Evolutionary conservation across 2,797 vertebrate species (phyloP).

Genomic region (Catamblyrhynchus diadema): DNA sequence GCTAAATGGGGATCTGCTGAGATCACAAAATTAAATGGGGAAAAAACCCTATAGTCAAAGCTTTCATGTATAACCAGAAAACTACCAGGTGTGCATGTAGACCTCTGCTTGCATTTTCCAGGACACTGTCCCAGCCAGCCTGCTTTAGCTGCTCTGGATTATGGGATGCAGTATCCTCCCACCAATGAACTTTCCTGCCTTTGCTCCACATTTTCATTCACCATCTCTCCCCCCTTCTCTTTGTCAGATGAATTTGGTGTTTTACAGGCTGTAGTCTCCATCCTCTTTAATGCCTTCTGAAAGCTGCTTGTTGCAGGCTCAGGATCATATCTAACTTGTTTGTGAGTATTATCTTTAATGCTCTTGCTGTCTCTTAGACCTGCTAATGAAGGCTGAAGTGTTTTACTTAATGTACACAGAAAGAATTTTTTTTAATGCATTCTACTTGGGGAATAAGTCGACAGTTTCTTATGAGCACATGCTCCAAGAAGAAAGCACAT

Average conservation of each 20-base stretch:
- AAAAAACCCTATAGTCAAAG: background rate
- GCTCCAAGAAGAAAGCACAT: background rate
- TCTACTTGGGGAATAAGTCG: background rate
- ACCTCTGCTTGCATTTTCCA: background rate
- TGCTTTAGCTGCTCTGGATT: background rate
- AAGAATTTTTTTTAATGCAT: background rate
- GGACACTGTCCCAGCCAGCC: background rate
- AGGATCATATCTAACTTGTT: background rate
- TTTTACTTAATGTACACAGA: background rate
- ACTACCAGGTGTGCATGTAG: background rate
- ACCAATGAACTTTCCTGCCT: background rate
- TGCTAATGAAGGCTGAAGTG: background rate
- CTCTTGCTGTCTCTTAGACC: background rate
- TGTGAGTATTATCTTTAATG: background rate
- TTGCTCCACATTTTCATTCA: background rate
- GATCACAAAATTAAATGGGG: slow-evolving; percentile 2
- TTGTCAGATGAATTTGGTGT: background rate
- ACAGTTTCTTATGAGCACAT: background rate
- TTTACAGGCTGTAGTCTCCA: background rate
- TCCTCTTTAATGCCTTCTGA: background rate
- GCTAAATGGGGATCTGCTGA: background rate
- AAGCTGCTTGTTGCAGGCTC: background rate
- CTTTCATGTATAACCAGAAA: background rate
- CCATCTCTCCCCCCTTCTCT: background rate
- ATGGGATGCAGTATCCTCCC: background rate